phyloP scores from a whole-genome alignment of 2,113 vertebrate genomes.

The Beaufortia kweichowensis region DNA sequence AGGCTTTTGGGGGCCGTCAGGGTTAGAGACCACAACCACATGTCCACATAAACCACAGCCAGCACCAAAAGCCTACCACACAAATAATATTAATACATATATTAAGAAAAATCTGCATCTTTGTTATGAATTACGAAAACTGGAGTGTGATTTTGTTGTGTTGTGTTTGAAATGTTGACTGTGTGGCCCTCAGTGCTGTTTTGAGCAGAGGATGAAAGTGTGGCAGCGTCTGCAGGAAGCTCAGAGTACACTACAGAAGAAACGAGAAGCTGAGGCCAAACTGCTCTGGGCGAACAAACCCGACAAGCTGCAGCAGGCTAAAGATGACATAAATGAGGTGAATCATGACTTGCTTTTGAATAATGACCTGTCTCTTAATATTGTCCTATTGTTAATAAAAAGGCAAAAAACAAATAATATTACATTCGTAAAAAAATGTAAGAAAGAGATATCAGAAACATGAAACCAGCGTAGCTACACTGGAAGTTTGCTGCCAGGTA shows the following conservation, averaged over 20 bases:
- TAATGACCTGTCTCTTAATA: no score
- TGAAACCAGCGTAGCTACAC: no score
- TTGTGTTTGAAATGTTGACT: not conserved
- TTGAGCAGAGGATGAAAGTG: constrained; percentile 90
- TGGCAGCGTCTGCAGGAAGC: constrained; percentile 99
- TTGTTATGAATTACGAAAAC: no score
- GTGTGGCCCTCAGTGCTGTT: constrained; percentile 66
- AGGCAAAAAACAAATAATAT: no score
- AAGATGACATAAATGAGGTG: constrained; percentile 93
- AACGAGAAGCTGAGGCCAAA: constrained; percentile 90
- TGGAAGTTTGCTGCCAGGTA: no score
- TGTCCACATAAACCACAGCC: not conserved
- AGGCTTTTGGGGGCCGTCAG: constrained; percentile 84
- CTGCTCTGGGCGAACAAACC: constrained; percentile 96
- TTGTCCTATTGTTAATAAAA: no score
- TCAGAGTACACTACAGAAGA: constrained; percentile 90
- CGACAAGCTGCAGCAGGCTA: constrained; percentile 93
- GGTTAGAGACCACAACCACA: constrained; percentile 55
- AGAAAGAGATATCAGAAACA: no score
- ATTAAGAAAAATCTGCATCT: no score
- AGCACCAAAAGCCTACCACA: not conserved
- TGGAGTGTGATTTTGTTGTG: not conserved
- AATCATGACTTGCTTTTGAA: no score
- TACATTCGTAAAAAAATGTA: no score
- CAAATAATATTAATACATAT: not conserved